phyloP scores from a whole-genome alignment of 1,140 invertebrate genomes.

The Tetraneura akinire region DNA sequence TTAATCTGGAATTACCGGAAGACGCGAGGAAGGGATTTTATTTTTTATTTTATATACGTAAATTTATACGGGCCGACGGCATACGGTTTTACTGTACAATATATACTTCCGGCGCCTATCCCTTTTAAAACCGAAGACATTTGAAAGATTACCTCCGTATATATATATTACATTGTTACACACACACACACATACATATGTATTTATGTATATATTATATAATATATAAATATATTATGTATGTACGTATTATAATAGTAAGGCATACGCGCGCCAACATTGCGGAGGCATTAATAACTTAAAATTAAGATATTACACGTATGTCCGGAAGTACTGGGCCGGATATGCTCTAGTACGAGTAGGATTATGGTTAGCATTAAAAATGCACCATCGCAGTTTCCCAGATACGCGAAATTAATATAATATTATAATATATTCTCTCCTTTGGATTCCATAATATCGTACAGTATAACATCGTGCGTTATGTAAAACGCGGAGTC shows the following conservation, averaged over 20 bases:
- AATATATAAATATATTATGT: too few relatives aligned
- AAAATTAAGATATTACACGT: conserved; percentile 39
- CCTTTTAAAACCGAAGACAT: not conserved
- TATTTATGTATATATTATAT: too few relatives aligned
- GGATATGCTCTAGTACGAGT: conserved; percentile 21
- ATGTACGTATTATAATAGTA: too few relatives aligned
- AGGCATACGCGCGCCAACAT: too few relatives aligned
- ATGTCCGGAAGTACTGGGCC: not conserved
- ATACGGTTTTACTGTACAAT: not conserved
- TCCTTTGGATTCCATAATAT: too few relatives aligned
- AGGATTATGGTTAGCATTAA: conserved; percentile 40
- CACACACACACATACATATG: too few relatives aligned
- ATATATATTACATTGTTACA: too few relatives aligned
- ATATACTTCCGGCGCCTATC: not conserved
- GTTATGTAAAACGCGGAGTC: not conserved
- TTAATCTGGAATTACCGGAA: conserved; percentile 41
- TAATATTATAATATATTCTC: not conserved
- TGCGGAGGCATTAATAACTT: conserved; percentile 23
- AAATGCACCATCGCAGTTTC: conserved; percentile 16
- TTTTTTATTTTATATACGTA: not conserved
- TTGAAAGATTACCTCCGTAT: too few relatives aligned
- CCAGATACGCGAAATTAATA: conserved; percentile 6
- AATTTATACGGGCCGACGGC: too few relatives aligned
- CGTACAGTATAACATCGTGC: not conserved
- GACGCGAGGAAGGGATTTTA: not conserved